Base-by-base conservation (phyloP, 2,113 vertebrate genomes). In the Piliocolobus tephrosceles region DNA sequence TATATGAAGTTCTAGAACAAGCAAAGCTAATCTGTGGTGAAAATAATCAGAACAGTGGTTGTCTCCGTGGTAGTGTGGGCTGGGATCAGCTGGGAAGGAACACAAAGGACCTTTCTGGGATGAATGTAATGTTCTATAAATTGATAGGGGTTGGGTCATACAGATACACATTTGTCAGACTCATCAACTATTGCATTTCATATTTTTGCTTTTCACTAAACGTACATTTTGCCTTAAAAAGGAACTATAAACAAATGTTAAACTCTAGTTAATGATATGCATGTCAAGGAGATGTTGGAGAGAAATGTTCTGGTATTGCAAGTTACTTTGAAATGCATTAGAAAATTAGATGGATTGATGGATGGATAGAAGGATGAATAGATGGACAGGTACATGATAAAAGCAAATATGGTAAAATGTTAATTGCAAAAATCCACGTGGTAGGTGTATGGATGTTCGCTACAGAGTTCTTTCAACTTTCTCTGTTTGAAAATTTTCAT, bases 191-290 rank as follows among this genome's bases (percentile, higher is more conserved):
- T 88, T 64, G 70, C 43, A 83, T 17, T 64, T 82, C 79, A 50
- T 58, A 66, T 27, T 90, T 97, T 94, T 75, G 55, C 38, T 61
- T 91, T 96, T 96, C 35, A 93, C n/a, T 40, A 32, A 90, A 61
- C 18, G 73, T 80, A 83, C 9, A 66, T 85, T 94, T 96, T 45
- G 55, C 82, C 61, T 94, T 45, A 82, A 83, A 88, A 82, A 93
- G 27, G 47, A 76, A 47, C 3, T 86, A 9, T 50, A 93, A 89
- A 89, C 75, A 89, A 82, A 86, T 88, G 84, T 47, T 95, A 68
- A 93, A 70, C 0, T 73, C 80, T 72, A 84, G 47, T 45, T 92
- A 58, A 43, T 87, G 4, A 58, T 45, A 66, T 70, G 0, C 3
- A 22, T 11, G 3, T 27, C 35, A 40, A 64, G 50, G 50, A 43